Conservation (phyloP, 1,140 invertebrate genomes). For the Phthorimaea operculella region DNA sequence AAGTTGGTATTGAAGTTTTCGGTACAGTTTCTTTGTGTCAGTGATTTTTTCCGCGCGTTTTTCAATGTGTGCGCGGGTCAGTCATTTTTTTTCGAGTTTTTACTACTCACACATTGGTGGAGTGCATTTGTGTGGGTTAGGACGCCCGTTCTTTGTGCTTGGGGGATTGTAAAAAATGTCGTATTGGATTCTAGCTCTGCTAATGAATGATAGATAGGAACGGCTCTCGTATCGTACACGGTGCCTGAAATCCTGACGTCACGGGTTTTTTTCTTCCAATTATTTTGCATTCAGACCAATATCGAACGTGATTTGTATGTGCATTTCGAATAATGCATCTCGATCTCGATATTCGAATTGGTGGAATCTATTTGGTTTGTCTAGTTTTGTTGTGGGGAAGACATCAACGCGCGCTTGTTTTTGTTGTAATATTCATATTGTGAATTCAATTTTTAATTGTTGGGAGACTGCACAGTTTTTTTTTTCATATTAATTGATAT, state of each 20-base stretch:
- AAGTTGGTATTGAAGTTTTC: constrained; percentile 66
- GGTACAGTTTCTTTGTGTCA: constrained; percentile 66
- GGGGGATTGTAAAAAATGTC: constrained; percentile 65
- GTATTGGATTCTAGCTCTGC: constrained; percentile 65
- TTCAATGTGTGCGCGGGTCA: constrained; percentile 56
- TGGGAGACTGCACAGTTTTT: no score
- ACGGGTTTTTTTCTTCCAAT: constrained; percentile 12
- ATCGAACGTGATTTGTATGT: constrained; percentile 2
- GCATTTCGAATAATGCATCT: neutral
- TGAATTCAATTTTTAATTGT: no score
- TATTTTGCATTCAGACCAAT: constrained; percentile 4
- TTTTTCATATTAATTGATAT: no score
- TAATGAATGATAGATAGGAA: constrained; percentile 66
- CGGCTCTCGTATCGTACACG: constrained; percentile 42
- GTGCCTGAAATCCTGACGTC: constrained; percentile 53
- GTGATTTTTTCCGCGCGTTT: constrained; percentile 61
- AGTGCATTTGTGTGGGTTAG: constrained; percentile 39
- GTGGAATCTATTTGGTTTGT: constrained; percentile 13
- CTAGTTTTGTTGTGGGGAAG: constrained; percentile 19
- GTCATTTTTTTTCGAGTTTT: constrained; percentile 65
- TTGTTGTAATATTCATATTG: neutral
- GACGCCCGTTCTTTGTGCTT: constrained; percentile 59
- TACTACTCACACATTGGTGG: constrained; percentile 37
- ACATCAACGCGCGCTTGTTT: constrained; percentile 25
- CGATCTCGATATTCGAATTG: neutral